A percentile compares a stretch with the other conserved stretches of the same genome.
These are phyloP conservation scores for Trinorchestia longiramus DNA, from an alignment of 1,140 invertebrate species.

Conservation along the genomic window DNA sequence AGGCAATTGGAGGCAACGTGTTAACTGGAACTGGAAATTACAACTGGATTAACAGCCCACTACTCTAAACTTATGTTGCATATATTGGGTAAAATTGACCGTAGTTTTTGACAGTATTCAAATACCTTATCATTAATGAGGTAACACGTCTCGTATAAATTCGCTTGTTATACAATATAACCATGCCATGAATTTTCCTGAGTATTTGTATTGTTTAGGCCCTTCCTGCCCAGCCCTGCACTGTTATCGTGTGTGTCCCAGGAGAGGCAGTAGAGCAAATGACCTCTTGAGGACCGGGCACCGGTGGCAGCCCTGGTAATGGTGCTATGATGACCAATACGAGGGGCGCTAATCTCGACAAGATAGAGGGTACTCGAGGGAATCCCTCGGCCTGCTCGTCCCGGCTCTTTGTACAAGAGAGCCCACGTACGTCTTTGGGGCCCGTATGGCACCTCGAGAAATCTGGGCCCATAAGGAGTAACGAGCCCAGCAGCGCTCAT, in stretches of 20 bases:
- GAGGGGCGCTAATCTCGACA: slow-evolving; percentile 23
- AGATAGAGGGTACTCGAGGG: slow-evolving; percentile 19
- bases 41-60: too few relatives aligned
- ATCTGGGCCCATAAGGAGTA: slow-evolving; percentile 48
- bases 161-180: neutral
- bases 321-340: slow-evolving; percentile 49
- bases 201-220: neutral
- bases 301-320: slow-evolving; percentile 10
- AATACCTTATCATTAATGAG: neutral
- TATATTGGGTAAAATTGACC: neutral
- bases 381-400: neutral
- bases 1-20: too few relatives aligned
- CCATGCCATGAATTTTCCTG: neutral
- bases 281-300: slow-evolving; percentile 8
- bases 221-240: neutral
- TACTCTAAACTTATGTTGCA: too few relatives aligned
- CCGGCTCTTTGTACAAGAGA: neutral
- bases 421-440: neutral
- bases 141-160: neutral
- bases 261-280: neutral
- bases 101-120: neutral
- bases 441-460: slow-evolving; percentile 36
- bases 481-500: slow-evolving; percentile 31
- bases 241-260: neutral
- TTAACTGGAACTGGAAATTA: too few relatives aligned